These are phyloP conservation scores for Parazoanthus darwini DNA, from an alignment of 92 coral and sea anemone species.

Conservation along the genomic window DNA sequence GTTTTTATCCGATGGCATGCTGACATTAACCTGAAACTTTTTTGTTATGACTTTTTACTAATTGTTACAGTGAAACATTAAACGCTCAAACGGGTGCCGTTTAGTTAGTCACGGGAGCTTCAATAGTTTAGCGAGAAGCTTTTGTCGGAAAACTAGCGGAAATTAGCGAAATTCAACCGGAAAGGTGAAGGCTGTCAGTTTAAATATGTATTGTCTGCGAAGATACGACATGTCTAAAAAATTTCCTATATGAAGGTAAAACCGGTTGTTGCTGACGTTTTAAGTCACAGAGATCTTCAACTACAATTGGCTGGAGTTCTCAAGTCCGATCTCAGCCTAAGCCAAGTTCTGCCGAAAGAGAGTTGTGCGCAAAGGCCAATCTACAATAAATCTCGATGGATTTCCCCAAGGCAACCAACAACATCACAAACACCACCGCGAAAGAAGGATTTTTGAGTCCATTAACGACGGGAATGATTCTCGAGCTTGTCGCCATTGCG, in stretches of 20 bases:
- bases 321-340: neutral
- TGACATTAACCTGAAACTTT: constrained; percentile 22
- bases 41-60: neutral
- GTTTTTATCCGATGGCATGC: constrained; percentile 29
- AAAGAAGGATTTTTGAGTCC: constrained; percentile 43
- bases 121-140: neutral
- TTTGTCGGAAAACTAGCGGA: constrained; percentile 10
- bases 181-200: neutral
- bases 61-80: constrained; percentile 5
- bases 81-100: neutral
- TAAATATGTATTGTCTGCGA: neutral
- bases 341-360: neutral
- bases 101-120: neutral
- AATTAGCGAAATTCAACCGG: neutral
- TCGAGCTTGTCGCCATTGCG: constrained; percentile 61
- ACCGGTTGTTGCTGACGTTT: neutral
- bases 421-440: constrained; percentile 17
- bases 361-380: neutral
- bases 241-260: neutral
- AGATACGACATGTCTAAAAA: constrained; percentile 15
- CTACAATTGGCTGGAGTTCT: neutral
- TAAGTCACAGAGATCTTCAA: neutral
- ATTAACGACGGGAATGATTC: constrained; percentile 65
- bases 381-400: constrained; percentile 4
- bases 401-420: constrained; percentile 2